phyloP scores from a whole-genome alignment of 2,888 invertebrate species.

The Notodromas monacha region DNA sequence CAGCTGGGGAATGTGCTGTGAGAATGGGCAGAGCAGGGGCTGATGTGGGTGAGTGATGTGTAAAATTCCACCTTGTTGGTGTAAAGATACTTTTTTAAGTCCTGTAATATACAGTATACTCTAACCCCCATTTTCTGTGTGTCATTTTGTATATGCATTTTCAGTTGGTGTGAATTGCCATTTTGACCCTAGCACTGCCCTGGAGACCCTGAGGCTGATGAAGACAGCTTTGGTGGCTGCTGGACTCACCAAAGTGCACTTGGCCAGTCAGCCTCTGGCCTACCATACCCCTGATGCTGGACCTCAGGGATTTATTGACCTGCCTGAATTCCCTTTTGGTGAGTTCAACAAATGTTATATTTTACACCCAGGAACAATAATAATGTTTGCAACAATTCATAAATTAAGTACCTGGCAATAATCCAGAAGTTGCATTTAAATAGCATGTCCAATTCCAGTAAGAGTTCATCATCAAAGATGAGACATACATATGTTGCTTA shows the following conservation, averaged over 20 bases:
- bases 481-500: too few relatives aligned
- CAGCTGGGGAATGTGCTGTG: slow-evolving; percentile 15
- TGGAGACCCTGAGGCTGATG: slow-evolving; percentile 14
- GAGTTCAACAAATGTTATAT: too few relatives aligned
- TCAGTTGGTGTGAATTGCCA: slow-evolving; percentile 17
- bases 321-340: slow-evolving; percentile 18
- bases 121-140: background rate
- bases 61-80: background rate
- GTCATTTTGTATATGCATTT: slow-evolving; percentile 5
- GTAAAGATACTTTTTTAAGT: slow-evolving; percentile 1
- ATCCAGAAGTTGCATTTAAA: slow-evolving; percentile 6
- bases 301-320: slow-evolving; percentile 17
- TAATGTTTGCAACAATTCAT: too few relatives aligned
- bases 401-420: too few relatives aligned
- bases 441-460: too few relatives aligned
- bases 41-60: slow-evolving; percentile 10
- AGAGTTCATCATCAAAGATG: too few relatives aligned
- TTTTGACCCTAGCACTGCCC: slow-evolving; percentile 14
- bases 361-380: too few relatives aligned
- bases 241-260: slow-evolving; percentile 13
- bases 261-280: slow-evolving; percentile 15
- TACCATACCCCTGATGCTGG: slow-evolving; percentile 15
- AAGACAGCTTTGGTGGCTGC: slow-evolving; percentile 14
- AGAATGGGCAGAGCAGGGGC: slow-evolving; percentile 16
- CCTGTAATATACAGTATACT: background rate